Evolutionary conservation across 2,888 invertebrate species (phyloP), one percentile per base, ranked within the genome.

Genomic region (Pyrrhia umbra): DNA sequence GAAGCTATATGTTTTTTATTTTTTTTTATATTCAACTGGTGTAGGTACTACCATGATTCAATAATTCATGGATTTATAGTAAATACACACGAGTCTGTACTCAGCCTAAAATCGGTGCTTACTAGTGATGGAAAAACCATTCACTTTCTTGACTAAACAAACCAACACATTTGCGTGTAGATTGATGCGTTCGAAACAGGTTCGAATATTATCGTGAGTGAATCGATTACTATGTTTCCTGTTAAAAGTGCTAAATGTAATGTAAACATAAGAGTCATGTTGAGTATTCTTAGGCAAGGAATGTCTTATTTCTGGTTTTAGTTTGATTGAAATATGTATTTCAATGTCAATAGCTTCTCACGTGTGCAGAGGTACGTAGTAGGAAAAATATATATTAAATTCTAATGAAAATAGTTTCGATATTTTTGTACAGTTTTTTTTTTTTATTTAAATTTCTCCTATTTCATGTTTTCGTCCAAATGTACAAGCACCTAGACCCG

Each of bases 171-270:
- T 56, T 15, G 30, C 20, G 59, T 59, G 70, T 40, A 15, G 70
- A 74, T 56, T 74, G 70, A 74, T 67, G 58, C 16, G 30, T 62
- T 50, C 49, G 70, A 74, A 74, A 74, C 70, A 67, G 47, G 56
- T 66, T 71, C 21, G 16, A 67, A 52, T 9, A n/a, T n/a, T n/a
- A 37, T 9, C 51, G 39, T 69, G 69, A 52, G 69, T 50, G 70
- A 37, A 51, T 61, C 58, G 40, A 62, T 73, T 45, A 58, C 54
- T 50, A 59, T 49, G 27, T 42, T 65, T 65, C 56, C 65, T 61
- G 50, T 10, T 66, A 34, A 49, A 23, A 65, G 57, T 69, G 54
- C 23, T 73, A 69, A 66, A 49, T 52, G 21, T 45, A 67, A 67
- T 55, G 47, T 59, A 74, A 74, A 74, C 52, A 62, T 13, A 37